Base-by-base conservation (phyloP, 1,140 invertebrate genomes). In the Gonioctena quinquepunctata region DNA sequence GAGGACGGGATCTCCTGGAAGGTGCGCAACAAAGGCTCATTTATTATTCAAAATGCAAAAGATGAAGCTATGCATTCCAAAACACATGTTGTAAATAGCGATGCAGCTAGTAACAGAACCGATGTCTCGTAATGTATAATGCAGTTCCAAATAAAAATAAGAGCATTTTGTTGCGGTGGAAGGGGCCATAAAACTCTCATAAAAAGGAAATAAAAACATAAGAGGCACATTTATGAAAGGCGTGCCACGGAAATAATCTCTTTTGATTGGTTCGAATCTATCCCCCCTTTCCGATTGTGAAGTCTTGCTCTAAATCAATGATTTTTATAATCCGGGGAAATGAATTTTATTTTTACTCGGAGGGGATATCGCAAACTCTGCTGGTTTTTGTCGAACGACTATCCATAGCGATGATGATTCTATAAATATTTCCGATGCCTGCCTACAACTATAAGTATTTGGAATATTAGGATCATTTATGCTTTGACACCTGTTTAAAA, bases 161-260 rank as follows among this genome's bases (percentile, higher is more conserved):
- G 49, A 66, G 23, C 18, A 50, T 28, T 28, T 66, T 59, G 71
- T 65, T 68, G 71, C 65, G 63, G 72, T 70, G 66, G 72, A 59
- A 70, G 72, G 60, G 62, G 71, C 63, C 66, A 75, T 71, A 72
- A 75, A 75, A 72, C 67, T 49, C 73, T 52, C 69, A 74, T 77
- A 77, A 76, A 76, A 76, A 72, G 71, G 74, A 76, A 73, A 77
- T 77, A 73, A 75, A 77, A 75, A 75, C 73, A 77, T 75, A 77
- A 71, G 73, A 72, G 74, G 74, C 71, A 73, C 70, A 76, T 74
- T 74, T 74, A 76, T 70, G 68, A 64, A 73, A 76, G 74, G 74
- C 74, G 74, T 69, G 71, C 68, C 74, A 49, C 26, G 28, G 56
- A 60, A 66, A 66, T 66, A 70, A 70, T 70, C 69, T 66, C 59